phyloP scores from a whole-genome alignment of 2,113 vertebrate species.

The Siniperca chuatsi region DNA sequence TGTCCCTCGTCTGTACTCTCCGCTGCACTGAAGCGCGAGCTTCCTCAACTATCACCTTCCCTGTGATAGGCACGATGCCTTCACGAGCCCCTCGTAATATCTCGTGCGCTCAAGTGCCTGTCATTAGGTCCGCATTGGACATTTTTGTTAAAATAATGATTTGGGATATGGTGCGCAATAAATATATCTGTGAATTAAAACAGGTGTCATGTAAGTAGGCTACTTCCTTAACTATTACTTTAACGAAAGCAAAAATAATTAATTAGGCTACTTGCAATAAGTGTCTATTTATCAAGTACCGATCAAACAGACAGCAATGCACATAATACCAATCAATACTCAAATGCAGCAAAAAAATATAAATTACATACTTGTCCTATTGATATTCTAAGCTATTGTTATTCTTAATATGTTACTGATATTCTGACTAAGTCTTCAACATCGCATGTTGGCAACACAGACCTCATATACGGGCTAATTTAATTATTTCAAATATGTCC shows the following conservation, averaged over 20 bases:
- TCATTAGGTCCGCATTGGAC: no score
- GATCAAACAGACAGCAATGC: not conserved
- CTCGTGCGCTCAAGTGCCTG: not conserved
- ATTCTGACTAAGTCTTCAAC: not conserved
- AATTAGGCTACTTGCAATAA: not conserved
- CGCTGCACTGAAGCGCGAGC: not conserved
- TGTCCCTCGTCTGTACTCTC: not conserved
- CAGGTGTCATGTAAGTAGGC: no score
- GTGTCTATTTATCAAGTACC: not conserved
- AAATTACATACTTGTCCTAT: not conserved
- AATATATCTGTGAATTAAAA: not conserved
- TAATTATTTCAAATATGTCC: not conserved
- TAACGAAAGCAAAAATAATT: not conserved
- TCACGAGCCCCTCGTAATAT: slow-evolving; percentile 48
- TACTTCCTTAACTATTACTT: not conserved
- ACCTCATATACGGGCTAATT: not conserved
- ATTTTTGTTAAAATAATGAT: not conserved
- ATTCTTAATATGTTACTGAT: not conserved
- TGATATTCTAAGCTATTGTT: not conserved
- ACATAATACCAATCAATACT: not conserved
- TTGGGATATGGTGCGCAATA: not conserved
- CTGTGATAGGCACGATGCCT: slow-evolving; percentile 69
- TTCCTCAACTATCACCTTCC: slow-evolving; percentile 63
- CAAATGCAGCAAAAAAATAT: not conserved
- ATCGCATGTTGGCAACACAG: not conserved